phyloP scores from a whole-genome alignment of 2,888 invertebrate species.

The Cordylochernes scorpioides region DNA sequence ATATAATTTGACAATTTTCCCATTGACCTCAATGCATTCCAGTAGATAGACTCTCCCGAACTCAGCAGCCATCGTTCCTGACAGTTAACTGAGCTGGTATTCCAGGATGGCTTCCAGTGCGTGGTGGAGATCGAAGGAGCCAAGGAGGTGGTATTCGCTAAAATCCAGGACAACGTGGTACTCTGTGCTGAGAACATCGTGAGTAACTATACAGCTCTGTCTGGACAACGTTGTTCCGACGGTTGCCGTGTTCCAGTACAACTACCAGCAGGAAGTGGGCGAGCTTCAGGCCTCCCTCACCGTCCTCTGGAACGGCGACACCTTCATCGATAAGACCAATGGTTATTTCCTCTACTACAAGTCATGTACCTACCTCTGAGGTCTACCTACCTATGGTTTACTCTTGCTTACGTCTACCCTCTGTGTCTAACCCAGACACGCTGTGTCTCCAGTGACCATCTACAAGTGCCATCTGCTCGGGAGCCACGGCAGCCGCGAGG shows the following conservation, averaged over 20 bases:
- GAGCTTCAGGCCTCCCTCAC: slow-evolving; percentile 46
- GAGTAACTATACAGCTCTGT: no score
- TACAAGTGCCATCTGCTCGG: slow-evolving; percentile 90
- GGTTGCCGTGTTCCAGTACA: slow-evolving; percentile 31
- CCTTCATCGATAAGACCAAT: slow-evolving; percentile 62
- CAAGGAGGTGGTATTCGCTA: slow-evolving; percentile 59
- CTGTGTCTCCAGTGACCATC: slow-evolving; percentile 51
- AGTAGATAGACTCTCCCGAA: no score
- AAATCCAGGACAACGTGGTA: slow-evolving; percentile 44
- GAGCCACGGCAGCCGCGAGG: slow-evolving; percentile 70
- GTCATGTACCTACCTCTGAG: no score
- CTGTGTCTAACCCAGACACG: no score
- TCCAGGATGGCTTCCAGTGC: slow-evolving; percentile 64
- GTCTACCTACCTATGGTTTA: no score
- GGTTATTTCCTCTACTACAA: slow-evolving; percentile 8
- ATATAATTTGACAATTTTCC: no score
- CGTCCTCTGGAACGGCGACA: slow-evolving; percentile 72
- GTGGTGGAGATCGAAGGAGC: slow-evolving; percentile 68
- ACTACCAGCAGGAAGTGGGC: slow-evolving; percentile 35
- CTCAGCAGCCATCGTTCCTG: no score
- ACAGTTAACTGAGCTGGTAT: no score
- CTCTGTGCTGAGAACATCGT: slow-evolving; percentile 71
- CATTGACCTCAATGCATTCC: no score
- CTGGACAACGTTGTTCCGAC: no score
- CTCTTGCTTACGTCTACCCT: no score